Base-by-base conservation (phyloP, 2,888 invertebrate genomes). In the Amphiduros pacificus region DNA sequence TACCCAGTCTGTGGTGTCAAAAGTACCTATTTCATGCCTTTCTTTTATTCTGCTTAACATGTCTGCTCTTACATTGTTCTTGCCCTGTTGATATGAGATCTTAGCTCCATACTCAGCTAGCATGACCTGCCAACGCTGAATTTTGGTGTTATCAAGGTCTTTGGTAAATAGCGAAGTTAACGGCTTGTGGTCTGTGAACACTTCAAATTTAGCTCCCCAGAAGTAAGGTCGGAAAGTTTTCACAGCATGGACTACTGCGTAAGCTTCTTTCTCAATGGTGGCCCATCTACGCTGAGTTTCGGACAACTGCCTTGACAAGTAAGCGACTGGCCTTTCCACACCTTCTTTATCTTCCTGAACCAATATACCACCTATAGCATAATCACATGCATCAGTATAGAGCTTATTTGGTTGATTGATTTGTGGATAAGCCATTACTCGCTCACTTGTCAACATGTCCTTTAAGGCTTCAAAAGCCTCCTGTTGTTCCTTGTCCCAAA, bases 51-150 rank as follows among this genome's bases (percentile, higher is more conserved):
- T 40, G 28, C 24, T 24, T 27, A 59, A 27, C 59, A 59, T 59
- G 5, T 59, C 59, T 5, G 59, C 59, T 28, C 59, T 50, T 17
- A 55, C 24, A 36, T 36, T 41, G 17, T 20, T n/a, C 27, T 48
- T 56, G 1, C 56, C 31, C 27, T 56, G 26, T 4, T 22, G 24
- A 24, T 11, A 3, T 56, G 4, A 32, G n/a, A 55, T 50, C 20
- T 32, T 32, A 4, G 49, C 55, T n/a, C 55, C 61, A 51, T 31
- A 55, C 44, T 61, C 61, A n/a, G 55, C 61, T n/a, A 61, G 14
- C 1, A 61, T 2, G 2, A 61, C 40, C 2, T 49, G 55, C 61
- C 61, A 61, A 17, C 55, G 2, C 24, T 61, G 61, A 3, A 61
- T 29, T 24, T 55, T 48, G 4, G 61, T 61, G 20, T 61, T 61